These are phyloP conservation scores for Pheosia gnoma DNA, from an alignment of 2,888 invertebrate genomes.

Conservation along the genomic window DNA sequence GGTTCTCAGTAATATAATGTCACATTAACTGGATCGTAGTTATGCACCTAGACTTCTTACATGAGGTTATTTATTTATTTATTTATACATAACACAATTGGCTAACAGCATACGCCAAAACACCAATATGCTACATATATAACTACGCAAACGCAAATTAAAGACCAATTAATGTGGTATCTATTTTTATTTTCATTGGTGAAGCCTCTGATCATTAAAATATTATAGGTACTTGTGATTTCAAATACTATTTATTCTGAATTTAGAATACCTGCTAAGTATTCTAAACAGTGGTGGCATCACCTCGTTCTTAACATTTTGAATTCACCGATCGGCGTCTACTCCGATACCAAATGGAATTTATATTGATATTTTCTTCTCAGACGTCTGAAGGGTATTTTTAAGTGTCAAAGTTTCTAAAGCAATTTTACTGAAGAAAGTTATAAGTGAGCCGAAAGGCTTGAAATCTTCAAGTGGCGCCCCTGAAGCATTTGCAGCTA, in stretches of 20 bases:
- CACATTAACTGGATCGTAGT: too few species aligned
- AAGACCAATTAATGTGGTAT: too few species aligned
- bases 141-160: too few species aligned
- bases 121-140: too few species aligned
- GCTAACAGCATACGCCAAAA: too few species aligned
- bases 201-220: too few species aligned
- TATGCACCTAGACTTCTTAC: too few species aligned
- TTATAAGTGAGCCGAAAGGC: constrained; percentile 40
- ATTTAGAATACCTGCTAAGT: not conserved
- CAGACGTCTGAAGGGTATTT: constrained; percentile 29
- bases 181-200: too few species aligned
- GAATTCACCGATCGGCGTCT: constrained; percentile 8
- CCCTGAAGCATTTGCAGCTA: constrained; percentile 30
- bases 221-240: not conserved
- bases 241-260: not conserved
- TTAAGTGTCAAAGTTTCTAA: constrained; percentile 37
- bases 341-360: constrained; percentile 24
- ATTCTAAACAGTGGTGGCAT: not conserved
- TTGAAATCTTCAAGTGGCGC: constrained; percentile 34
- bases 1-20: too few species aligned
- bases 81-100: too few species aligned
- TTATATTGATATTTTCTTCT: constrained; percentile 32
- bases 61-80: too few species aligned
- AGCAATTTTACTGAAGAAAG: constrained; percentile 34
- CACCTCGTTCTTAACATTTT: not conserved